A percentile compares a stretch with the other conserved stretches of the same genome.
Evolutionary conservation across 1,140 invertebrate species (phyloP).

Genomic region (Gonatopus flavifemur): DNA sequence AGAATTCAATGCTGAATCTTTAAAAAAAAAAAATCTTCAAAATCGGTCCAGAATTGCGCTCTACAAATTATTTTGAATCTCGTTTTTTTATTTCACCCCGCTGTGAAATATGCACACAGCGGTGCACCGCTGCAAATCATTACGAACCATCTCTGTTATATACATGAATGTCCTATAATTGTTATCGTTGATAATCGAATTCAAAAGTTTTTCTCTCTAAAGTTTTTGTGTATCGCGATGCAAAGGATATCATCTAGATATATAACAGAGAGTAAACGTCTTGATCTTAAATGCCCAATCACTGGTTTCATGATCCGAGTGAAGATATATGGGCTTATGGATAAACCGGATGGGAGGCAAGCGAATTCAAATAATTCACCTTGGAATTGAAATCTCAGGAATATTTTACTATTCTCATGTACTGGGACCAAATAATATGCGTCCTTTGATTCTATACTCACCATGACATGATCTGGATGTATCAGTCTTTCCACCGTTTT

Average conservation of each 20-base stretch:
- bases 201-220: slow-evolving; percentile 16
- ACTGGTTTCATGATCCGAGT: slow-evolving; percentile 30
- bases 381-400: slow-evolving; percentile 21
- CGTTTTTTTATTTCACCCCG: too few relatives aligned
- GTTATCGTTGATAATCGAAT: background rate
- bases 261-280: too few relatives aligned
- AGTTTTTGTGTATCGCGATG: slow-evolving; percentile 11
- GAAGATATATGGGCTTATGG: slow-evolving; percentile 20
- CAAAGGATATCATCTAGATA: slow-evolving; percentile 8
- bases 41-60: too few relatives aligned
- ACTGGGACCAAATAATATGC: slow-evolving; percentile 10
- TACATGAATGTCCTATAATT: background rate
- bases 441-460: background rate
- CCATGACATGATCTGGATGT: slow-evolving; percentile 20
- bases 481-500: slow-evolving; percentile 2
- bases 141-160: background rate
- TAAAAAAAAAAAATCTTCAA: too few relatives aligned
- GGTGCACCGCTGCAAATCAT: slow-evolving; percentile 30
- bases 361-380: slow-evolving; percentile 24
- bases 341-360: slow-evolving; percentile 26
- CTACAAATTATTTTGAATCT: too few relatives aligned
- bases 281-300: too few relatives aligned
- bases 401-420: slow-evolving; percentile 15
- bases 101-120: too few relatives aligned
- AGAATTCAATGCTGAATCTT: too few relatives aligned